These are phyloP conservation scores for Colaptes auratus DNA, from an alignment of 2,113 vertebrate species.

Conservation along the genomic window DNA sequence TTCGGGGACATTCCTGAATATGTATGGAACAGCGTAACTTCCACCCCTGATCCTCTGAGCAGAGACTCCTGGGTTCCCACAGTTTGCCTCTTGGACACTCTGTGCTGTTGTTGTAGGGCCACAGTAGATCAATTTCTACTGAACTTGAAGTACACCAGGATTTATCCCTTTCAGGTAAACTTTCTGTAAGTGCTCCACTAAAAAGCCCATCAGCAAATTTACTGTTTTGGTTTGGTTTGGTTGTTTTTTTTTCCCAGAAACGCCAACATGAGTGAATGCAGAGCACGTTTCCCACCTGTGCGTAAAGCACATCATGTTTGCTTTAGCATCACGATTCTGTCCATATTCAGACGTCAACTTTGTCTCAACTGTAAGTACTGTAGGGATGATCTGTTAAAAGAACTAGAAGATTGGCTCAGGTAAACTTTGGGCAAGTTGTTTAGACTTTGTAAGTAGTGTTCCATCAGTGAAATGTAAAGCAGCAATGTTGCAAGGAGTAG, in stretches of 20 bases:
- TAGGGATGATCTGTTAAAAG: background rate
- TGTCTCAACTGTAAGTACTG: background rate
- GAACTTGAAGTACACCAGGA: background rate
- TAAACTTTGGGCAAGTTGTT: background rate
- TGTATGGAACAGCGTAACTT: accelerated
- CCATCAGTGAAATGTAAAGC: background rate
- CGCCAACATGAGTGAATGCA: background rate
- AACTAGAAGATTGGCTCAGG: background rate
- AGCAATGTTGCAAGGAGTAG: background rate
- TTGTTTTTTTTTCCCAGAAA: background rate
- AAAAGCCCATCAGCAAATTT: background rate
- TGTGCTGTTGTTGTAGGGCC: background rate
- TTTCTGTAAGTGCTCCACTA: background rate
- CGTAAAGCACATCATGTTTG: accelerated
- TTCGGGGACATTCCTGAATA: background rate
- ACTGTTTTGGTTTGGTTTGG: no score
- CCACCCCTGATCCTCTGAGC: background rate
- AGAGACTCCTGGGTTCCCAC: background rate
- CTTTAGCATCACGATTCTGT: background rate
- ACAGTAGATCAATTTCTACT: background rate
- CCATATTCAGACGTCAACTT: background rate
- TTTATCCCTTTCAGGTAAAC: background rate
- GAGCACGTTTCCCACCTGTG: background rate
- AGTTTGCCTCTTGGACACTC: background rate
- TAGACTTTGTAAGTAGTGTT: background rate